phyloP scores from a whole-genome alignment of 2,888 invertebrate genomes.

The Sinopyrophorus schimmeli region DNA sequence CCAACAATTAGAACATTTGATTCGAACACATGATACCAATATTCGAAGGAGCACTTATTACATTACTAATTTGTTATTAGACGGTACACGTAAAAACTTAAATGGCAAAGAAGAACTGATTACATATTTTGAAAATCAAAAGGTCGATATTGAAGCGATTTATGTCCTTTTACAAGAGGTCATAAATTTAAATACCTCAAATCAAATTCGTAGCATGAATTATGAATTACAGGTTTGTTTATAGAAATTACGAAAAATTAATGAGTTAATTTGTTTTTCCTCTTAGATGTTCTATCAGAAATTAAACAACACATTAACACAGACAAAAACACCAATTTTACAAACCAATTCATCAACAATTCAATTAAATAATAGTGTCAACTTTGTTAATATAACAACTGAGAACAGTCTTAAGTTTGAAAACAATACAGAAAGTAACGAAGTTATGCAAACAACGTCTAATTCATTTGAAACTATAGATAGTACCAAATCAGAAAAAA shows the following conservation, averaged over 20 bases:
- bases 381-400: no score
- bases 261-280: no score
- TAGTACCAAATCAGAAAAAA: no score
- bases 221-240: slow-evolving; percentile 18
- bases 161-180: slow-evolving; percentile 14
- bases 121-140: slow-evolving; percentile 32
- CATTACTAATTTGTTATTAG: slow-evolving; percentile 34
- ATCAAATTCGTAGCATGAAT: slow-evolving; percentile 9
- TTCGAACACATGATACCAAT: slow-evolving; percentile 53
- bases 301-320: slow-evolving; percentile 5
- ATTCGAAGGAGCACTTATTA: slow-evolving; percentile 45
- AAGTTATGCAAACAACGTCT: no score
- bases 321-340: background rate
- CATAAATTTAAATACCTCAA: slow-evolving; percentile 7
- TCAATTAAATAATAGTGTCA: no score
- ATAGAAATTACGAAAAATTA: background rate
- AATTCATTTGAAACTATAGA: no score
- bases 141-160: slow-evolving; percentile 23
- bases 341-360: slow-evolving; percentile 4
- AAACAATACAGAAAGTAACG: no score
- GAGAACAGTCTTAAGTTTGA: no score
- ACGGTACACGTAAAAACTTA: slow-evolving; percentile 40
- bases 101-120: slow-evolving; percentile 41
- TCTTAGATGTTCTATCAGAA: slow-evolving; percentile 12
- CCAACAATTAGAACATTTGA: slow-evolving; percentile 60